A percentile compares a stretch with the other conserved stretches of the same genome.
Conservation (phyloP, 1,140 invertebrate species). For the Nixonia krombeini region DNA sequence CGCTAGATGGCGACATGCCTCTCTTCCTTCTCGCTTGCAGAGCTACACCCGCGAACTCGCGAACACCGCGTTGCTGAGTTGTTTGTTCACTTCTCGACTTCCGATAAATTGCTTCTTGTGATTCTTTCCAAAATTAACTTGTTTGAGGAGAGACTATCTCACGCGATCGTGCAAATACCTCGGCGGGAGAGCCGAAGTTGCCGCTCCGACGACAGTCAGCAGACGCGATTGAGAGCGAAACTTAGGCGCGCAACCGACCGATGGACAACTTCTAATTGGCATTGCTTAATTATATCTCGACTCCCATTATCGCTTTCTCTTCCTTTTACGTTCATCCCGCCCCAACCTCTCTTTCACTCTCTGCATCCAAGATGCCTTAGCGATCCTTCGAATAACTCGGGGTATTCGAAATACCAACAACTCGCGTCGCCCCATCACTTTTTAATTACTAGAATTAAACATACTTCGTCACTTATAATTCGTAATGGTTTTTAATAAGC, state of each 20-base stretch:
- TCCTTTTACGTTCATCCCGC: not conserved
- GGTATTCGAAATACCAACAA: too few relatives aligned
- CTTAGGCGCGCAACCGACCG: not conserved
- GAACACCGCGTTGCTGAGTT: too few relatives aligned
- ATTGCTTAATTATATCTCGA: constrained; percentile 1
- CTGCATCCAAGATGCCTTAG: too few relatives aligned
- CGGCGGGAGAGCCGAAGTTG: not conserved
- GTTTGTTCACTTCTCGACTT: not conserved
- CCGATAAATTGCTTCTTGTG: not conserved
- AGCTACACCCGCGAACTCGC: too few relatives aligned
- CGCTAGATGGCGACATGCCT: too few relatives aligned
- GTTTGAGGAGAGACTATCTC: constrained; percentile 2
- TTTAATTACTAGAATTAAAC: too few relatives aligned
- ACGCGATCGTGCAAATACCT: not conserved
- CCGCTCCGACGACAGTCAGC: not conserved
- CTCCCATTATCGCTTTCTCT: not conserved
- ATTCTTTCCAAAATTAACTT: constrained; percentile 1
- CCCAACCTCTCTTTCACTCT: too few relatives aligned
- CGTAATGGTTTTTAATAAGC: too few relatives aligned
- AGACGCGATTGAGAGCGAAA: constrained; percentile 3
- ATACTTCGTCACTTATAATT: too few relatives aligned
- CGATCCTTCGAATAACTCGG: too few relatives aligned
- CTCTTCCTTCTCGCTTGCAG: too few relatives aligned
- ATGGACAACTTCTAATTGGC: constrained; percentile 5
- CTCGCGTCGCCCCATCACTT: too few relatives aligned